Evolutionary conservation across 2,888 invertebrate genomes (phyloP), one percentile per base, ranked within the genome.

Genomic region (Amphipyra berbera): DNA sequence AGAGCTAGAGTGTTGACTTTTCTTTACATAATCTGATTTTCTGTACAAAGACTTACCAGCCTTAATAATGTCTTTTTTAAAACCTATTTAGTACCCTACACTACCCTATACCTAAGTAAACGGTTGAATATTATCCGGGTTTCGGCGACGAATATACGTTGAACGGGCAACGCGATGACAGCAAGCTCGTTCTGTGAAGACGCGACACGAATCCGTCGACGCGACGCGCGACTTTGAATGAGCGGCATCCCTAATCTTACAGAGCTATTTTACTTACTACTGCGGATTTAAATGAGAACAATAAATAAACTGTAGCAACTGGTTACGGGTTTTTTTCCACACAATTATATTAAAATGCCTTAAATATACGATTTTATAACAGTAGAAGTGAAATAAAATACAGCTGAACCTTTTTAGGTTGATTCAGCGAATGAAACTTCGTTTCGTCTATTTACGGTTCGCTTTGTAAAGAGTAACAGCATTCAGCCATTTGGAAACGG

Each of bases 231-330:
- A 37, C 14, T 45, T 37, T 10, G 15, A 47, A 27, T 27, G 33
- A 12, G 33, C 37, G 33, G 45, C 40, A 49, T 33, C 41, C 42
- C 40, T 52, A 30, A 40, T 65, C 49, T 41, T 27, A 37, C 30
- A 6, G 8, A 53, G 41, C 33, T 45, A 41, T 45, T 14, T 48
- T 27, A 44, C 35, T 35, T 55, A 45, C 67, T 52, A 44, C 35
- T 52, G 21, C 14, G 40, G 41, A 48, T 56, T 42, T 47, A 73
- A 69, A 69, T 73, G 55, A 73, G 54, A 56, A 50, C 41, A 38
- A 69, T 73, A 73, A 67, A 69, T 73, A 73, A 12, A 67, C 55
- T 37, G 55, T 73, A 73, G 67, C 60, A 41, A 61, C 47, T 55
- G 67, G 55, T 73, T 60, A 73, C 55, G 50, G 15, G 52, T 53